phyloP scores from a whole-genome alignment of 2,113 vertebrate species.

The Dasyprocta punctata region DNA sequence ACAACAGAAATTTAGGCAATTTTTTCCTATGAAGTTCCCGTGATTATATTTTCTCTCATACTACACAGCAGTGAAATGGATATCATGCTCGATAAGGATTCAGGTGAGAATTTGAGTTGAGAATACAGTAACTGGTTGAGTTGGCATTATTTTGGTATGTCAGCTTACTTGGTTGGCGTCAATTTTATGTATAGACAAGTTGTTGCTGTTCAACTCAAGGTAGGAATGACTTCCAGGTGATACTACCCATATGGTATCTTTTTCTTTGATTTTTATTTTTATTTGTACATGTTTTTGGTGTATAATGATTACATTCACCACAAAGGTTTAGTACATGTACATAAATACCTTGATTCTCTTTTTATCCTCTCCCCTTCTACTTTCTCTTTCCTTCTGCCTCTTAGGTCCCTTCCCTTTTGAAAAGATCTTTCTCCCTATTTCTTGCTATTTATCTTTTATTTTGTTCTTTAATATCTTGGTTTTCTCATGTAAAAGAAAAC shows the following conservation, averaged over 20 bases:
- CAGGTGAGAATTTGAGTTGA: neutral
- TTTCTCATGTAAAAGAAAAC: neutral
- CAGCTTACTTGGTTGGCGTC: neutral
- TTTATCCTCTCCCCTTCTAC: neutral
- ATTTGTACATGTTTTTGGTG: neutral
- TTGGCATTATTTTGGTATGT: neutral
- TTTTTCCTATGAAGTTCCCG: neutral
- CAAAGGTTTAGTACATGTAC: neutral
- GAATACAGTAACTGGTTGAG: too few species aligned
- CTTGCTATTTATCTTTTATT: neutral
- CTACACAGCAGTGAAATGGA: neutral
- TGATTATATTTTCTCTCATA: neutral
- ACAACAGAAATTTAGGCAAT: neutral
- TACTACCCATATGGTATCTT: neutral
- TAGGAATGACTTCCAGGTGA: neutral
- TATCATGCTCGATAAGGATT: neutral
- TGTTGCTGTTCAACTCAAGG: neutral
- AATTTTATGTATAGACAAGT: neutral
- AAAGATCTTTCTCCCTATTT: neutral
- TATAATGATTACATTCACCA: neutral
- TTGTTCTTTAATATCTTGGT: neutral
- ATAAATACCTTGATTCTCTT: neutral
- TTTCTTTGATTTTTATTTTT: neutral
- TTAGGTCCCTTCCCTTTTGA: neutral
- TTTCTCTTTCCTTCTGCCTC: neutral